Evolutionary conservation across 2,113 vertebrate genomes (phyloP).

Genomic region (Nothoprocta pentlandii): DNA sequence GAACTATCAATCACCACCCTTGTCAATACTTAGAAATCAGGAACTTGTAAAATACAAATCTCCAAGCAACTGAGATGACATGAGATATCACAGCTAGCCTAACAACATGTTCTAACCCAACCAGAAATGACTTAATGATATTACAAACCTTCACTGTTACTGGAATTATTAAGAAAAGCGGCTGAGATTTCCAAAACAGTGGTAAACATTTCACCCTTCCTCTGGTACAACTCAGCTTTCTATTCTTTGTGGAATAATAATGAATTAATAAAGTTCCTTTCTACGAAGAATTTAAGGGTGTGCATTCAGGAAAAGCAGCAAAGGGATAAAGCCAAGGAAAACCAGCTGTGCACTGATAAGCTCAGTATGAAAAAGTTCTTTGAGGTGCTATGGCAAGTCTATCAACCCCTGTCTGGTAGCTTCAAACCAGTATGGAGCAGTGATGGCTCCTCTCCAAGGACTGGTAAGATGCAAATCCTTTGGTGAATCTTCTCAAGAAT

Average conservation of each 20-base stretch:
- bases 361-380: background rate
- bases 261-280: constrained; percentile 64
- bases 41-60: constrained; percentile 5
- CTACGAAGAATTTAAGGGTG: constrained; percentile 58
- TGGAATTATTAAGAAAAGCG: constrained; percentile 24
- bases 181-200: constrained; percentile 20
- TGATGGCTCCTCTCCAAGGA: background rate
- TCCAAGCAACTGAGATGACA: background rate
- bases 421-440: background rate
- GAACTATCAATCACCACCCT: background rate
- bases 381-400: background rate
- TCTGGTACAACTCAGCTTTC: constrained; percentile 52
- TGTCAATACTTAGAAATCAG: background rate
- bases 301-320: constrained; percentile 60
- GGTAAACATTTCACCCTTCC: constrained; percentile 70
- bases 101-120: constrained; percentile 32
- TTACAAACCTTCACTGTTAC: constrained; percentile 47
- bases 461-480: background rate
- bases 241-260: constrained; percentile 68
- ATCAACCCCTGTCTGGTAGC: background rate
- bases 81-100: background rate
- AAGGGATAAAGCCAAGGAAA: constrained; percentile 38
- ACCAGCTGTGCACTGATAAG: constrained; percentile 57
- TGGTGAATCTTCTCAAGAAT: background rate
- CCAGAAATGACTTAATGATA: constrained; percentile 48